These are phyloP conservation scores for Rhincodon typus DNA, from an alignment of 2,797 vertebrate genomes.

Conservation along the genomic window DNA sequence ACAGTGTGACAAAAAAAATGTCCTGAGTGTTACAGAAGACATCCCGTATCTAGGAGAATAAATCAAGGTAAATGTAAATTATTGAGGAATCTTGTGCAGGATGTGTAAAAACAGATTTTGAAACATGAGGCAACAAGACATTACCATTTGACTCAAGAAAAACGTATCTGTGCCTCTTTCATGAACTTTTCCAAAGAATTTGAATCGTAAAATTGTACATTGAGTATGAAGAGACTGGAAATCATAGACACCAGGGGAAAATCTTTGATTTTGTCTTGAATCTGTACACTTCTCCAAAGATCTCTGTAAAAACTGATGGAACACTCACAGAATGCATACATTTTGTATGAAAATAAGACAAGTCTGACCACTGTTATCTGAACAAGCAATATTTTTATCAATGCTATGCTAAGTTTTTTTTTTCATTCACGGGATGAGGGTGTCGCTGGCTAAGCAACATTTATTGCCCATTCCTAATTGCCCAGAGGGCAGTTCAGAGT, in stretches of 20 bases:
- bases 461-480: too few relatives aligned
- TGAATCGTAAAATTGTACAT: neutral
- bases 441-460: too few relatives aligned
- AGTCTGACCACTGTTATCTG: neutral
- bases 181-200: neutral
- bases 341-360: neutral
- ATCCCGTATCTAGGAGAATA: neutral
- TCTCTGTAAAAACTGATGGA: neutral
- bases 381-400: neutral
- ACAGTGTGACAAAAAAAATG: too few relatives aligned
- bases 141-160: neutral
- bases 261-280: neutral
- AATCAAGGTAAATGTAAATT: neutral
- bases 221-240: neutral
- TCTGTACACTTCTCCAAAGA: neutral
- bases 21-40: neutral
- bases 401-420: neutral
- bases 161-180: neutral
- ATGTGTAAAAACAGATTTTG: too few relatives aligned
- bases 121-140: too few relatives aligned
- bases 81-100: neutral
- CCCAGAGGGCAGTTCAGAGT: too few relatives aligned
- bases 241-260: neutral
- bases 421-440: too few relatives aligned
- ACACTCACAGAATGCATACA: neutral